Evolutionary conservation across 2,113 vertebrate species (phyloP), one percentile per base, ranked within the genome.

Genomic region (Murina feae): DNA sequence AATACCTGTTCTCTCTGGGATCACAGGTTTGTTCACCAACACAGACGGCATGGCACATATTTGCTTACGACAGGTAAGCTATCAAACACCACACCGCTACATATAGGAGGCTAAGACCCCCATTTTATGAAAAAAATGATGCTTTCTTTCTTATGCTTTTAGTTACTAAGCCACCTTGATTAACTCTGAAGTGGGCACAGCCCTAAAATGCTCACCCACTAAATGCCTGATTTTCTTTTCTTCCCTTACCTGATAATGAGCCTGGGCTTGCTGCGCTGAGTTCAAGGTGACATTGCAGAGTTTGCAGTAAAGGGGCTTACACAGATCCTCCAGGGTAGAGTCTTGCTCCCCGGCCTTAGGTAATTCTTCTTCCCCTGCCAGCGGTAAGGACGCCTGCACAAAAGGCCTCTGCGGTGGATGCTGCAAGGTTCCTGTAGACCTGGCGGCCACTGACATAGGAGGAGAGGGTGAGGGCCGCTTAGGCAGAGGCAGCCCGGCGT

Each of bases 261-360:
- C 99, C 97, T 99, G 99, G 74, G 99, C 99, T 98, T 99, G 99
- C 96, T 99, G 99, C 2, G 99, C 98, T 0, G 99, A 99, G 97
- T 99, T 99, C 97, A 99, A 98, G 76, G 99, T 99, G 95, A 99
- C 99, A 95, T 99, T 99, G 98, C 99, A 99, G 96, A 99, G 99
- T 97, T 99, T 99, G 98, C 99, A 99, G 98, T 99, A 99, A 72
- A 99, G 98, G n/a, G 99, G 99, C 98, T 99, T 99, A 97, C 99
- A 99, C 55, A 99, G 98, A 92, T 99, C 99, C 97, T 99, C 99
- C 98, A 99, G 98, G 87, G 99, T 93, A 96, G 98, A 98, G 80
- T 99, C 99, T 97, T 98, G 99, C 86, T 99, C 99, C 63, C 95
- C 97, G 63, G 97, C 98, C 82, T 98, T 97, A 0, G 97, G 92